phyloP scores from a whole-genome alignment of 1,140 invertebrate species.

The Cyclina sinensis region DNA sequence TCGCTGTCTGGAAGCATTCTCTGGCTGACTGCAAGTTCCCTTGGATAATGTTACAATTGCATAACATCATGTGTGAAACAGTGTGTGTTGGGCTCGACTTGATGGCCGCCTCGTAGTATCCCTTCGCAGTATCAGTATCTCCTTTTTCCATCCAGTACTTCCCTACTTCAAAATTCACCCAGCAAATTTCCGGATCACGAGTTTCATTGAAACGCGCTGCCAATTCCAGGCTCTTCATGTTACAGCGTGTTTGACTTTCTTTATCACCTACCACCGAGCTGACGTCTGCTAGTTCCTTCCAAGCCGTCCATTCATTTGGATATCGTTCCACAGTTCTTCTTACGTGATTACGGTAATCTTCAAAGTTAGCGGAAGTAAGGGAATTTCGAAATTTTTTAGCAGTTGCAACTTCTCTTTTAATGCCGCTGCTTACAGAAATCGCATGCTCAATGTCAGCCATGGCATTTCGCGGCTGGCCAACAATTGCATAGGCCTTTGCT shows the following conservation, averaged over 20 bases:
- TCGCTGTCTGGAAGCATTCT: conserved; percentile 17
- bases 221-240: neutral
- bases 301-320: neutral
- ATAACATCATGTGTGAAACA: conserved; percentile 17
- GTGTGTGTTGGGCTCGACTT: conserved; percentile 28
- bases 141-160: neutral
- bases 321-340: neutral
- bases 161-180: neutral
- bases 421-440: neutral
- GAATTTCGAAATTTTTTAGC: neutral
- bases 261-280: neutral
- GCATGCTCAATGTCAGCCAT: neutral
- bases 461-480: neutral
- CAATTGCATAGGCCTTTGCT: neutral
- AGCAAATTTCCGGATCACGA: neutral
- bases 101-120: neutral
- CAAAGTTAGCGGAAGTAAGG: neutral
- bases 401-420: conserved; percentile 1
- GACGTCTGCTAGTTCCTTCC: neutral
- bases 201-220: neutral
- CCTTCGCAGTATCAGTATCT: neutral
- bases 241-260: neutral
- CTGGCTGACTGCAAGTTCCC: neutral
- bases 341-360: neutral
- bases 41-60: neutral